Conservation (phyloP, 2,888 invertebrate species). For the Mactromeris polynyma region DNA sequence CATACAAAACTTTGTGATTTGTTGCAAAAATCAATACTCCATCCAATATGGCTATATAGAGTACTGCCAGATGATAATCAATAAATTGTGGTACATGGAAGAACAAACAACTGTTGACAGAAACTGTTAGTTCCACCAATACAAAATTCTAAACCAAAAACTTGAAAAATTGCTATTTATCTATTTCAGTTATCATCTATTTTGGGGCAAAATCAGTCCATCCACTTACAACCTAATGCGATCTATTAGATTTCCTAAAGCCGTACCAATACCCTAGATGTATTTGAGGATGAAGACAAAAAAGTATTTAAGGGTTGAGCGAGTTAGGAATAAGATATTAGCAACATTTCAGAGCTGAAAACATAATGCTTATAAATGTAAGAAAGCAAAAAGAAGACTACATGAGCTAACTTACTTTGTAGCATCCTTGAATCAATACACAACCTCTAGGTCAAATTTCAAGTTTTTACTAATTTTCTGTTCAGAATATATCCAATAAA, state of each 20-base stretch:
- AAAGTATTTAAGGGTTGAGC: no score
- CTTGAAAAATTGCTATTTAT: no score
- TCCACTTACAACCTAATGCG: no score
- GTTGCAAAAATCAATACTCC: constrained; percentile 49
- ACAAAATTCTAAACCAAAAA: no score
- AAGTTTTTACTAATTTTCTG: neutral
- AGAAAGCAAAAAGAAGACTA: neutral
- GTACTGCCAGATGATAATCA: constrained; percentile 8
- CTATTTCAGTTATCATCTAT: no score
- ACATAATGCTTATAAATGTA: neutral
- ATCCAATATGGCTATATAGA: constrained; percentile 25
- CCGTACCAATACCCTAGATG: no score
- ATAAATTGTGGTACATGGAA: constrained; percentile 14
- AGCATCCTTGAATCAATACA: neutral
- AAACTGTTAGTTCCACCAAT: constrained; percentile 3
- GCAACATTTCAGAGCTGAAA: no score
- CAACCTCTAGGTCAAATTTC: neutral
- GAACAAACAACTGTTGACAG: constrained; percentile 31
- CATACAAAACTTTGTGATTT: constrained; percentile 57
- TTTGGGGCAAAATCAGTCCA: no score
- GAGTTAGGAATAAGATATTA: no score
- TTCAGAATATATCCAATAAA: neutral
- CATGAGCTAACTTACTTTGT: neutral
- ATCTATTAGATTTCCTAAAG: no score
- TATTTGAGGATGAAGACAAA: no score